Evolutionary conservation across 2,113 vertebrate genomes (phyloP), one percentile per base, ranked within the genome.

Genomic region (Periophthalmus modestus): DNA sequence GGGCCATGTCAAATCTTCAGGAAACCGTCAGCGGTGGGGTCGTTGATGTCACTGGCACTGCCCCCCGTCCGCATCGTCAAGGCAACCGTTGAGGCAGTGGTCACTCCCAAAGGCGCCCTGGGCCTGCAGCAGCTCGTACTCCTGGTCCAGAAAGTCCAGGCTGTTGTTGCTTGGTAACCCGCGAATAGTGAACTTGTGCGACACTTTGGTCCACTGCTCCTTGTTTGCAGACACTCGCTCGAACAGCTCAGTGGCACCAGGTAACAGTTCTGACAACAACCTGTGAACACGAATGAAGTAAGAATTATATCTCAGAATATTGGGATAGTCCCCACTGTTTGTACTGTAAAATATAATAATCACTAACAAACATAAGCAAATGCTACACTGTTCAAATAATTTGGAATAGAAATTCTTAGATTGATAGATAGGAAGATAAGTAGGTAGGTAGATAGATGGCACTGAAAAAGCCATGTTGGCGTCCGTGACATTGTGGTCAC

Each of bases 151-250:
- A 72, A 99, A 99, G 94, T 99, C 98, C 85, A 99, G 89, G 1
- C 97, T 98, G 91, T 99, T 98, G 96, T 98, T 96, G 85, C 97
- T 99, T 1, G 98, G 98, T 85, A 99, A 89, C 2, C 98, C 98
- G 0, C 97, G 92, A 87, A 97, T 96, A 88, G 96, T 97, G 95
- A 98, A 99, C 70, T 97, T 99, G 92, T 99, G 96, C 12, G 97
- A 97, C 46, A 99, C 96, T 83, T 97, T 97, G 73, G 94, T 95
- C 98, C 98, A 99, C 88, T 98, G 97, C 89, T 97, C 96, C 6
- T 96, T 93, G 88, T 99, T 99, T 34, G 96, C 95, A 23, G 96
- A 94, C 83, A 99, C 97, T 0, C 96, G 85, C 84, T 97, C 96
- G 0, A 97, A 98, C 39, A 98, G 94, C 89, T 97, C 96, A 0